These are phyloP conservation scores for Corydoras sp. DNA, from an alignment of 2,113 vertebrate species.

Conservation along the genomic window DNA sequence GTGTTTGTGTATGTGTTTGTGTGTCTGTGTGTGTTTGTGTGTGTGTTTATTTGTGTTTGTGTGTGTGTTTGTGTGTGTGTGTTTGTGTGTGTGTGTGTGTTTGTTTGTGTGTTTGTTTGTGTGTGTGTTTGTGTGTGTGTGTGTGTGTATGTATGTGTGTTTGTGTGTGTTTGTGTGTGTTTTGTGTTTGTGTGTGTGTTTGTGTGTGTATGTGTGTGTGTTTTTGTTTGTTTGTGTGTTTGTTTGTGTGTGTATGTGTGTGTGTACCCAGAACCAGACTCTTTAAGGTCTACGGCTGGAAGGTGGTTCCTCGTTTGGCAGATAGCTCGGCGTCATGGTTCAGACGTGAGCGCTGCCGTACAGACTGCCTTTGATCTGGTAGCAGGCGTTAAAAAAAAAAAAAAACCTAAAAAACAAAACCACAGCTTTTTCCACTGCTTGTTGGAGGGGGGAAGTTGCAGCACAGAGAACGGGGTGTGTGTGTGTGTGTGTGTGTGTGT, in stretches of 20 bases:
- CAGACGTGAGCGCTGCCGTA: not conserved
- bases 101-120: not conserved
- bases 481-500: not conserved
- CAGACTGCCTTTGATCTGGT: conserved; percentile 51
- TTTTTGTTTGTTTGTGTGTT: no score
- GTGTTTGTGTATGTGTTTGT: no score
- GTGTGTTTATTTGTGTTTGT: no score
- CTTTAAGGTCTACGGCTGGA: not conserved
- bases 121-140: no score
- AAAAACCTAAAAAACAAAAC: conserved; percentile 49
- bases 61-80: no score
- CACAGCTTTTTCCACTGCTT: conserved; percentile 67
- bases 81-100: no score
- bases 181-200: no score
- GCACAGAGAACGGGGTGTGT: conserved; percentile 16
- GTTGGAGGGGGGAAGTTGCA: conserved; percentile 53
- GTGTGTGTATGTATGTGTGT: no score
- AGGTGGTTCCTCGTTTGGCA: not conserved
- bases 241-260: not conserved
- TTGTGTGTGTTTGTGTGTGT: no score
- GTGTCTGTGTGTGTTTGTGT: no score
- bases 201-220: no score
- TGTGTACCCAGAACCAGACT: not conserved
- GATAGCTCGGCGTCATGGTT: conserved; percentile 5
- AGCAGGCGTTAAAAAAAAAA: conserved; percentile 58